Percentiles rank a stretch among this genome's conserved stretches.
These are phyloP conservation scores for Beaufortia kweichowensis DNA, from an alignment of 2,113 vertebrate species.

Conservation along the genomic window DNA sequence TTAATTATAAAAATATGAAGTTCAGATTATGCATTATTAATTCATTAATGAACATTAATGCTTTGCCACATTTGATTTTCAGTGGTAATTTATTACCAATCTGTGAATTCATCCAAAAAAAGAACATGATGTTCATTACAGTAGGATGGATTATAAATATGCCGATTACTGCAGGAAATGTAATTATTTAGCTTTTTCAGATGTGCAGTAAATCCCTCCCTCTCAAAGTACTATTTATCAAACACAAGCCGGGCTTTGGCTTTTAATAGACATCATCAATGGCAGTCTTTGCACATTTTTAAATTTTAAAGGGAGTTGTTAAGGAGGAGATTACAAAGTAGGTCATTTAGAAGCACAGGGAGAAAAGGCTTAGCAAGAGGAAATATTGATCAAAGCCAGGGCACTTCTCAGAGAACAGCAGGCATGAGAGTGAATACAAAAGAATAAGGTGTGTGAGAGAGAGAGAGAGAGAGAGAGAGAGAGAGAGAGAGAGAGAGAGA, in stretches of 20 bases:
- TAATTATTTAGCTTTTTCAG: conserved; percentile 42
- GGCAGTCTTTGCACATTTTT: conserved; percentile 31
- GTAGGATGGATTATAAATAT: conserved; percentile 18
- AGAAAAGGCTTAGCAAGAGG: conserved; percentile 44
- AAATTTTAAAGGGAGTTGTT: conserved; percentile 23
- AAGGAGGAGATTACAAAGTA: conserved; percentile 61
- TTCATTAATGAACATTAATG: not conserved
- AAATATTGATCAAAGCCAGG: conserved; percentile 51
- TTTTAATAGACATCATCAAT: conserved; percentile 39
- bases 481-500: not conserved
- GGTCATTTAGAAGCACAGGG: conserved; percentile 56
- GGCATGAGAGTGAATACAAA: conserved; percentile 6
- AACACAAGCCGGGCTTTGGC: conserved; percentile 28
- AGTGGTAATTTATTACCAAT: not conserved
- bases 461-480: not conserved
- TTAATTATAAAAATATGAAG: not conserved
- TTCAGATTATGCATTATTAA: not conserved
- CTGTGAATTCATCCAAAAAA: conserved; percentile 18
- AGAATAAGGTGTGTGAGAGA: not conserved
- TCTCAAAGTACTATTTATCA: conserved; percentile 44
- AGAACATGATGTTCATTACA: conserved; percentile 3
- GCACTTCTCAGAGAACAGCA: conserved; percentile 2
- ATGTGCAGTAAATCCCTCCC: conserved; percentile 5
- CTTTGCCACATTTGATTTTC: not conserved
- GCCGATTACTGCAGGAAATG: not conserved